Conservation (phyloP, 2,797 vertebrate species). For the Rhyacichthys aspro region DNA sequence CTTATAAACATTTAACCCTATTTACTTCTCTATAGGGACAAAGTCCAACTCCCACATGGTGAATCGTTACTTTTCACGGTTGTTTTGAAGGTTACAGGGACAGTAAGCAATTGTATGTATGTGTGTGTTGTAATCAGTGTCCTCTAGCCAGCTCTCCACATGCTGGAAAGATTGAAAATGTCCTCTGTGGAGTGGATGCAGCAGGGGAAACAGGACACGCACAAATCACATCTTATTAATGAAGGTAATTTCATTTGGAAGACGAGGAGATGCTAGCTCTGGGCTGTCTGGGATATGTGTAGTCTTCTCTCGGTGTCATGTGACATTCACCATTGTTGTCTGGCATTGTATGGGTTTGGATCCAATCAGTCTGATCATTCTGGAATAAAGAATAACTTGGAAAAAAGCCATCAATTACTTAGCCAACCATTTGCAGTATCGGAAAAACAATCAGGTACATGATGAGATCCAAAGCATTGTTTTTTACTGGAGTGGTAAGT, state of each 20-base stretch:
- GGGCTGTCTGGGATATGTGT: constrained; percentile 4
- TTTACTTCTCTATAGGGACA: not conserved
- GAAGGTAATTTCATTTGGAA: constrained; percentile 54
- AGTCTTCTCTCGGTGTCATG: constrained; percentile 32
- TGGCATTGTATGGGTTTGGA: no score
- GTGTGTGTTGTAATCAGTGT: no score
- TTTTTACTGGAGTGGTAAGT: no score
- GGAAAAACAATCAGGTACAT: no score
- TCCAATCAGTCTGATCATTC: no score
- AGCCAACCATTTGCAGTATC: no score
- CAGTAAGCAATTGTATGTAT: not conserved
- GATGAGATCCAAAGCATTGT: no score
- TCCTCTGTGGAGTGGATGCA: constrained; percentile 12
- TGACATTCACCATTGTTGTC: not conserved
- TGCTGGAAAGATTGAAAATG: constrained; percentile 21
- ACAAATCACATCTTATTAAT: constrained; percentile 61
- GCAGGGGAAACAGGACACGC: constrained; percentile 39
- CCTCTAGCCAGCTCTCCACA: no score
- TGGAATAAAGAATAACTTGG: no score
- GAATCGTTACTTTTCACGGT: not conserved
- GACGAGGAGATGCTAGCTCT: constrained; percentile 18
- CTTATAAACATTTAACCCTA: not conserved
- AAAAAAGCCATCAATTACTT: no score
- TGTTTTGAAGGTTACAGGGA: no score
- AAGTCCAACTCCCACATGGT: not conserved